phyloP scores from a whole-genome alignment of 1,140 invertebrate genomes.

The Neoseiulus cucumeris region DNA sequence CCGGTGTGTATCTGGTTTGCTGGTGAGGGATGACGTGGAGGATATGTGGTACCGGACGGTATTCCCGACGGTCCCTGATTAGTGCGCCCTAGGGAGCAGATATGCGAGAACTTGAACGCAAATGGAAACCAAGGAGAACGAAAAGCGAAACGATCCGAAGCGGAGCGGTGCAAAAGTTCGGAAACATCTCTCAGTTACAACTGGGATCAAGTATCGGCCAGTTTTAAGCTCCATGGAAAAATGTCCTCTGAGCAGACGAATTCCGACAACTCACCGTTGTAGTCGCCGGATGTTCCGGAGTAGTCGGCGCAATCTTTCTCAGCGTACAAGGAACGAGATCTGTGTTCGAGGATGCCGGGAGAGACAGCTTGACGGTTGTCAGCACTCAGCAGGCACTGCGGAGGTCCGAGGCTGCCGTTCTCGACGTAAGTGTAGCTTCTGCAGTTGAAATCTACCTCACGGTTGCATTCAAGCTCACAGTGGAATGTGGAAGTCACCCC shows the following conservation, averaged over 20 bases:
- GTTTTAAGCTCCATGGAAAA: too few relatives aligned
- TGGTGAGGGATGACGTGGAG: background rate
- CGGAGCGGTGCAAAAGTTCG: too few relatives aligned
- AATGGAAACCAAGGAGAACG: background rate
- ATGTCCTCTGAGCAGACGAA: too few relatives aligned
- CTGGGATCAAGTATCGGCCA: too few relatives aligned
- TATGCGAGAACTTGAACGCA: background rate
- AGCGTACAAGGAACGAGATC: slow-evolving; percentile 26
- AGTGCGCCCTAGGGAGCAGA: background rate
- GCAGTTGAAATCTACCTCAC: slow-evolving; percentile 32
- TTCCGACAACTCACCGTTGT: background rate
- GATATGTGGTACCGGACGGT: background rate
- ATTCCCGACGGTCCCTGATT: background rate
- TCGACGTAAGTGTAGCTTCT: slow-evolving; percentile 32
- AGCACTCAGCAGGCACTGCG: slow-evolving; percentile 27
- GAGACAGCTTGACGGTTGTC: slow-evolving; percentile 27
- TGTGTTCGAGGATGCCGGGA: slow-evolving; percentile 26
- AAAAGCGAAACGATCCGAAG: too few relatives aligned
- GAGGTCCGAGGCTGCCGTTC: slow-evolving; percentile 16
- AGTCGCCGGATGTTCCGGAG: background rate
- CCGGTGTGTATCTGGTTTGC: slow-evolving; percentile 7
- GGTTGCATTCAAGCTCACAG: slow-evolving; percentile 31
- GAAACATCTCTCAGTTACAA: too few relatives aligned
- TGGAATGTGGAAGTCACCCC: slow-evolving; percentile 23
- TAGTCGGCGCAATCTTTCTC: slow-evolving; percentile 25